Evolutionary conservation across 2,888 invertebrate genomes (phyloP).

Genomic region (Calliphora vomitoria): DNA sequence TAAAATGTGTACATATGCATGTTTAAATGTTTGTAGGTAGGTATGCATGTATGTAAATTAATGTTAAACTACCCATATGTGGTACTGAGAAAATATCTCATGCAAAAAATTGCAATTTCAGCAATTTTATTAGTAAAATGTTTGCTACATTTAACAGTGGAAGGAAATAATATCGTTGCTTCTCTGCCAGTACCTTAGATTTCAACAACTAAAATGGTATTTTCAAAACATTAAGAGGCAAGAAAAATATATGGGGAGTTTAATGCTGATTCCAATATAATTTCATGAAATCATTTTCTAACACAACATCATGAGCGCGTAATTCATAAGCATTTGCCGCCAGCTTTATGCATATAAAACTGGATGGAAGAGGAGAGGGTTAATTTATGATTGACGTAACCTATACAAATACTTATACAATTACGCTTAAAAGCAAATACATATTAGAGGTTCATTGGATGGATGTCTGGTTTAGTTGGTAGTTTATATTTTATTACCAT

Average conservation of each 20-base stretch:
- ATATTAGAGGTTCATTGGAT: constrained; percentile 4
- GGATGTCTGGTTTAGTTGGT: not conserved
- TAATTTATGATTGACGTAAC: constrained; percentile 54
- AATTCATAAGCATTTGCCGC: constrained; percentile 50
- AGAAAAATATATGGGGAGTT: constrained; percentile 7
- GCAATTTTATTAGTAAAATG: constrained; percentile 30
- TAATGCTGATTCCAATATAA: constrained; percentile 45
- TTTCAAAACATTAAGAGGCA: constrained; percentile 9
- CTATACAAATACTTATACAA: constrained; percentile 29
- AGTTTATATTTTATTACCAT: constrained; percentile 16
- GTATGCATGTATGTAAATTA: constrained; percentile 6
- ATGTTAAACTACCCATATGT: constrained; percentile 39
- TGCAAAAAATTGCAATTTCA: constrained; percentile 58
- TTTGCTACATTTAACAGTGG: constrained; percentile 46
- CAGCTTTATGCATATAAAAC: not conserved
- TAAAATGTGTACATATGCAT: not conserved
- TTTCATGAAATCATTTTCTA: constrained; percentile 63
- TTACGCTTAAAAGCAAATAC: constrained; percentile 14
- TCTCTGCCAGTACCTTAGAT: constrained; percentile 27
- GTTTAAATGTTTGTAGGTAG: not conserved
- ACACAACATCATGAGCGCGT: constrained; percentile 36
- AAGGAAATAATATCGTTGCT: constrained; percentile 47
- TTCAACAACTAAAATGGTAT: constrained; percentile 39
- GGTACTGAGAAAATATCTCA: constrained; percentile 30
- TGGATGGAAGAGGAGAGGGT: not conserved